Base-by-base conservation (phyloP, 2,888 invertebrate genomes). In the Drosophila antonietae region DNA sequence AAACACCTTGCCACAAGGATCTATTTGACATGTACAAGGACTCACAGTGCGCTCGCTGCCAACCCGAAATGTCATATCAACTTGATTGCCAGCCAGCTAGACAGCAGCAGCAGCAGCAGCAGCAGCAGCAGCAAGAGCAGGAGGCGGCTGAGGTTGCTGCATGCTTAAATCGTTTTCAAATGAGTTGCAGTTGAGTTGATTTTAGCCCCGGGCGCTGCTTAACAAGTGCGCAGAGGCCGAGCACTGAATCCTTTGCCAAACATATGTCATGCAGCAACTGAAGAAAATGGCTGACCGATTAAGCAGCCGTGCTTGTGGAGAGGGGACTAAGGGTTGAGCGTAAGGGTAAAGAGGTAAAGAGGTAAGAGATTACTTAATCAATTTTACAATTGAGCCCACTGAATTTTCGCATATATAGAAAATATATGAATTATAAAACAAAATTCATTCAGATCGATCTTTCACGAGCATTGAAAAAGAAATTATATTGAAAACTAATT, bases 1-100 rank as follows among this genome's bases (percentile, higher is more conserved):
- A 78, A 88, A 86, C 86, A 86, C 86, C 86, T 86, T 86, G 86
- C 81, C 70, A 63, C 63, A 56, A 46, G 75, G 65, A 74, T 41
- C 39, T 57, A 7, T 18, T 10, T 55, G 55, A 55, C 55, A 55
- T 39, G 55, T 31, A 55, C 55, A 39, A 39, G 55, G 46, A 39
- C 39, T 47, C 20, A 8, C 37, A 15, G 28, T 28, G 15, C 20
- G 47, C 65, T 44, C 20, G 46, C 46, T 46, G 46, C 46, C 46
- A 46, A 8, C 14, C 46, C 61, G 46, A 75, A 79, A 71, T 75
- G 78, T 76, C 80, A 69, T 69, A 65, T 68, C 68, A 53, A 61
- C 55, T 70, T 78, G 78, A 73, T 76, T 68, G 66, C 74, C 23
- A 33, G 15, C 18, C 37, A 52, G 35, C n/a, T 43, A 31, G 44